These are phyloP conservation scores for Choreutis nemorana DNA, from an alignment of 2,888 invertebrate genomes.

Conservation along the genomic window DNA sequence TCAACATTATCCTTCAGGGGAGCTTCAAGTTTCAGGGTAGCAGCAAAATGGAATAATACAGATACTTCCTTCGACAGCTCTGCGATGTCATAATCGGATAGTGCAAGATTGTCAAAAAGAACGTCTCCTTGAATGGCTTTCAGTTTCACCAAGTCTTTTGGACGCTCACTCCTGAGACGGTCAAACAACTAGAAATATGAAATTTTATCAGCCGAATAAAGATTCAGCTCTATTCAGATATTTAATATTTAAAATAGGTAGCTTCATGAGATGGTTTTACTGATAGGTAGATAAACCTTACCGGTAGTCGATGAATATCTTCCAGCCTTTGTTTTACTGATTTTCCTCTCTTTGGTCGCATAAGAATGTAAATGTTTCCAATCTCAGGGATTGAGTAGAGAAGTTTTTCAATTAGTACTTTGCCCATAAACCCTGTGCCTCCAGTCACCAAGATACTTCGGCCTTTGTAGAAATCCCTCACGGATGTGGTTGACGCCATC, in stretches of 20 bases:
- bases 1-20: constrained; percentile 84
- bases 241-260: too few species aligned
- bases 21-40: constrained; percentile 89
- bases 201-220: too few species aligned
- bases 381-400: constrained; percentile 68
- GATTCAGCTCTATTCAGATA: neutral
- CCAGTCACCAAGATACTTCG: constrained; percentile 68
- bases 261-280: too few species aligned
- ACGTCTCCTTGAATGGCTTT: constrained; percentile 79
- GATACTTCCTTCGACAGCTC: constrained; percentile 72
- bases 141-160: constrained; percentile 75
- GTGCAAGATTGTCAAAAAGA: constrained; percentile 67
- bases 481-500: constrained; percentile 48
- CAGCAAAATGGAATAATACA: constrained; percentile 91
- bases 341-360: constrained; percentile 71
- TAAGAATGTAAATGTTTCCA: constrained; percentile 66
- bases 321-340: constrained; percentile 65
- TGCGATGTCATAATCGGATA: constrained; percentile 67
- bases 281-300: constrained; percentile 25
- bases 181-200: constrained; percentile 74
- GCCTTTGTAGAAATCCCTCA: constrained; percentile 67
- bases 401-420: constrained; percentile 70
- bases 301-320: constrained; percentile 69
- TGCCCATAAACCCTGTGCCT: constrained; percentile 72
- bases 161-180: constrained; percentile 69